phyloP scores from a whole-genome alignment of 2,113 vertebrate species.

The Uropsilus gracilis region DNA sequence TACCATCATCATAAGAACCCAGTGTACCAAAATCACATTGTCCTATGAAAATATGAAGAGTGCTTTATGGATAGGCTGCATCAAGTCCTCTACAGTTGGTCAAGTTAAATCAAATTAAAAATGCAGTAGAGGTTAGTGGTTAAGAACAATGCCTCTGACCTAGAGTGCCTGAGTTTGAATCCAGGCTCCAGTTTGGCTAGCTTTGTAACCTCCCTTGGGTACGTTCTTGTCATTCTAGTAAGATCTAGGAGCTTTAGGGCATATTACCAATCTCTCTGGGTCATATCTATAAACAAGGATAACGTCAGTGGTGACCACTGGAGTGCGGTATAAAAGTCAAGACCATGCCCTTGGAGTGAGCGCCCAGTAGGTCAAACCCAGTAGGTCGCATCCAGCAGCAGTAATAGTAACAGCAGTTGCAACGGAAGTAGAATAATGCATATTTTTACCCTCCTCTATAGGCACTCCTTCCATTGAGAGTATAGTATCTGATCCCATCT shows the following conservation, averaged over 20 bases:
- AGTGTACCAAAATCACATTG: background rate
- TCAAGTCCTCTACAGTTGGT: background rate
- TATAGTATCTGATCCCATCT: background rate
- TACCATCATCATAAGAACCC: background rate
- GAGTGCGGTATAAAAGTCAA: background rate
- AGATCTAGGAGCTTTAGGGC: background rate
- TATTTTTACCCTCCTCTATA: background rate
- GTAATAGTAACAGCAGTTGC: background rate
- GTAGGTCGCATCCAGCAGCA: background rate
- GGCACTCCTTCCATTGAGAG: background rate
- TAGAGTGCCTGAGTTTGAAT: background rate
- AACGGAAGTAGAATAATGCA: no score
- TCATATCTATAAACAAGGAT: background rate
- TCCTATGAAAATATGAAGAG: background rate
- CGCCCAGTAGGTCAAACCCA: background rate
- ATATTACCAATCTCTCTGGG: background rate
- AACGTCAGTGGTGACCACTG: background rate
- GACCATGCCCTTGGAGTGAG: no score
- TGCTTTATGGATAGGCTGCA: background rate
- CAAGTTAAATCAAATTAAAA: background rate
- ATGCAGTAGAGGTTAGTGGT: background rate
- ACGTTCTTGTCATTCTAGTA: background rate
- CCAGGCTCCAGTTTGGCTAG: background rate
- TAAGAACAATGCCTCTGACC: background rate
- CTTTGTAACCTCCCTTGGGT: background rate